Conservation (phyloP, 2,113 vertebrate species). For the Sminthopsis crassicaudata region DNA sequence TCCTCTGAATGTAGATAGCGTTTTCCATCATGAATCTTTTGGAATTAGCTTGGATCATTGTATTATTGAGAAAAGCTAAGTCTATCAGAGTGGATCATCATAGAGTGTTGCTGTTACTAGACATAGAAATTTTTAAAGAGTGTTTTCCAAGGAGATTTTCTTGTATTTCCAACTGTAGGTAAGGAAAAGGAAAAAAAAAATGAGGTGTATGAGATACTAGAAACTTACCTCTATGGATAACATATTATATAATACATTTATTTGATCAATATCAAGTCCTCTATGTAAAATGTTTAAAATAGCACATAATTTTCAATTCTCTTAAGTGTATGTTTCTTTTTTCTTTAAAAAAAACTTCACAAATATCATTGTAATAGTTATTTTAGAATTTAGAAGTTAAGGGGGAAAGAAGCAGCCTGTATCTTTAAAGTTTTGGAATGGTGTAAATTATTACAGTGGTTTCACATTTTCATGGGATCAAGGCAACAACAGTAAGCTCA, state of each 20-base stretch:
- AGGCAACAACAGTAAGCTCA: conserved; percentile 90
- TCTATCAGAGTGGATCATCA: neutral
- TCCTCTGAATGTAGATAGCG: neutral
- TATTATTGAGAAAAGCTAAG: neutral
- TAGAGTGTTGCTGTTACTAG: neutral
- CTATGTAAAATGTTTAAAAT: conserved; percentile 57
- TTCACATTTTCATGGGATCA: conserved; percentile 89
- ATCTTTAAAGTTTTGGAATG: conserved; percentile 82
- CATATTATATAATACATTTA: conserved; percentile 39
- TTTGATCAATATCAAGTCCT: conserved; percentile 54
- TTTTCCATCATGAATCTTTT: neutral
- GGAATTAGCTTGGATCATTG: neutral
- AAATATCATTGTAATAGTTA: conserved; percentile 47
- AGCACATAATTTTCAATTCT: conserved; percentile 40
- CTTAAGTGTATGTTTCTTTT: neutral
- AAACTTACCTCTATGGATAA: neutral
- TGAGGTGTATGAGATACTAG: neutral
- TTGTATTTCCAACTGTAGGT: conserved; percentile 8
- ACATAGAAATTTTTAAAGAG: neutral
- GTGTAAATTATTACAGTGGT: conserved; percentile 89
- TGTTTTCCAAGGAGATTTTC: conserved; percentile 43
- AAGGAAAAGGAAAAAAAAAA: neutral
- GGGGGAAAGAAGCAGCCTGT: conserved; percentile 73
- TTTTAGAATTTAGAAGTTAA: conserved; percentile 56
- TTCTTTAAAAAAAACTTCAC: conserved; percentile 19